Base-by-base conservation (phyloP, 2,888 invertebrate genomes). In the Colletes collaris region DNA sequence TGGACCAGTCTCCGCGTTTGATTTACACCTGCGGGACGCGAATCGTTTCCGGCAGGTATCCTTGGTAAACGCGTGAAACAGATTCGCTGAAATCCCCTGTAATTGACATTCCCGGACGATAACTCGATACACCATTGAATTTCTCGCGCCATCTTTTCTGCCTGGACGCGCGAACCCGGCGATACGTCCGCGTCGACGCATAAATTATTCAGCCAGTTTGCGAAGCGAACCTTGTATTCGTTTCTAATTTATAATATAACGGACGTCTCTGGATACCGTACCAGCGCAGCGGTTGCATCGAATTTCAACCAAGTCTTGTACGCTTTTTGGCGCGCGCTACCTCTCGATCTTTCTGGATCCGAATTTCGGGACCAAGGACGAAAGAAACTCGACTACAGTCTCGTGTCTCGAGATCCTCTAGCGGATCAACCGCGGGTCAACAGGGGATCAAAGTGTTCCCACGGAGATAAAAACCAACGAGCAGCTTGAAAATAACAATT, bases 231-330 rank as follows among this genome's bases (percentile, higher is more conserved):
- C 77, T 64, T n/a, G 16, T 19, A 68, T 78, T 68, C 77, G 75
- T 53, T 55, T 75, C 59, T 68, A 78, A 78, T 78, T 78, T 78
- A 69, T 78, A 78, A 78, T 75, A 68, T 78, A 75, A 75, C 75
- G 59, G 68, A 59, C 11, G 37, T 4, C n/a, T 27, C 8, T 11
- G 49, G 59, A 44, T 75, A 78, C 77, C 77, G 77, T 75, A 27
- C 27, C 27, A 27, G 27, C 27, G 27, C 27, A 27, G 27, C 27
- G 27, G 27, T 27, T 75, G 67, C 62, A 11, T 56, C 19, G 75
- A 49, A 65, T 75, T 75, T 78, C 40, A 40, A 40, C 40, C 5
- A 0, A 40, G 5, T 40, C 5, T 40, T 40, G 40, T 40, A 3
- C 40, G 40, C 40, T 4, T 40, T 16, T 40, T 40, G 40, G 6